These are phyloP conservation scores for Neofelis nebulosa DNA, from an alignment of 2,113 vertebrate genomes.

Conservation along the genomic window DNA sequence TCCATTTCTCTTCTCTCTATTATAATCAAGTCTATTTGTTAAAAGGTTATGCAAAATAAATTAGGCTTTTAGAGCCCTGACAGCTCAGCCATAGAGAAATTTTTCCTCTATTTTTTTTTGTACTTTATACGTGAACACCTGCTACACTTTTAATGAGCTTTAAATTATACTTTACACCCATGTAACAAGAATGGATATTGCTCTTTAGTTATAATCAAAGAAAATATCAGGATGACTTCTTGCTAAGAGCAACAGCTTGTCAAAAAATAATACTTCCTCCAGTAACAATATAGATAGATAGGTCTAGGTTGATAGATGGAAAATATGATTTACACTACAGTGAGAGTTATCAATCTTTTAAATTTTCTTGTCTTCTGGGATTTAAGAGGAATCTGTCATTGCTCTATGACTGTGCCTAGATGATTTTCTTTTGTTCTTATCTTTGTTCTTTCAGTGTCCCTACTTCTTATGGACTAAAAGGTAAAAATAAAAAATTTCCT, in stretches of 20 bases:
- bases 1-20: slow-evolving; percentile 67
- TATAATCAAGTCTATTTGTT: slow-evolving; percentile 75
- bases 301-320: slow-evolving; percentile 59
- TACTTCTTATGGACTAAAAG: not conserved
- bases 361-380: slow-evolving; percentile 74
- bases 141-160: slow-evolving; percentile 77
- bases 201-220: slow-evolving; percentile 80
- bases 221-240: slow-evolving; percentile 75
- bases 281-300: slow-evolving; percentile 60
- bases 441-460: slow-evolving; percentile 39
- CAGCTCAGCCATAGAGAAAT: slow-evolving; percentile 72
- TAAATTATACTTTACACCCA: slow-evolving; percentile 76
- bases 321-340: slow-evolving; percentile 72
- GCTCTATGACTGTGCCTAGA: not conserved
- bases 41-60: slow-evolving; percentile 83
- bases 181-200: slow-evolving; percentile 76
- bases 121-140: slow-evolving; percentile 69
- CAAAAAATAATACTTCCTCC: slow-evolving; percentile 63
- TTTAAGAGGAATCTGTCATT: slow-evolving; percentile 66
- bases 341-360: slow-evolving; percentile 73
- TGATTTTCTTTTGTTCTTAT: slow-evolving; percentile 27
- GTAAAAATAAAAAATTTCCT: slow-evolving; percentile 15
- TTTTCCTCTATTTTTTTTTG: slow-evolving; percentile 38
- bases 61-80: slow-evolving; percentile 80
- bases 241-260: slow-evolving; percentile 80